Base-by-base conservation (phyloP, 2,113 vertebrate genomes). In the Aspiorhynchus laticeps region DNA sequence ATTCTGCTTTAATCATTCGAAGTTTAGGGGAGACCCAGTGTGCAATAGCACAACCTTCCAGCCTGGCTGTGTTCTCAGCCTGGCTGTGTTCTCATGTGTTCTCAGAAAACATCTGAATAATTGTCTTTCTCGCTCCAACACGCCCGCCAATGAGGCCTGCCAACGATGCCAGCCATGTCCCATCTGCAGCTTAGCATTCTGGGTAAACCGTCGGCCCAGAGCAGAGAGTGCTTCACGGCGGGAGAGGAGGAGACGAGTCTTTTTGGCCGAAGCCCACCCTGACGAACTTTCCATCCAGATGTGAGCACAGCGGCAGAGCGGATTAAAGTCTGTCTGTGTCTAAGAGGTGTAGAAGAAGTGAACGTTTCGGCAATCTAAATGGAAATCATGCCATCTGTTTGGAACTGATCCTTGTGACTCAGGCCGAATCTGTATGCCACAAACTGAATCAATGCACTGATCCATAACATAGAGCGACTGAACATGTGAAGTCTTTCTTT, bases 361-460 rank as follows among this genome's bases (percentile, higher is more conserved):
- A 79, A 86, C 33, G 65, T 65, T 75, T 84, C 59, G 12, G 74
- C 84, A 88, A 90, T 90, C 85, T 90, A 90, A 90, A 90, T 86
- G 87, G 89, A 90, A 90, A 88, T 90, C 36, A 71, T 69, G 85
- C 86, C 87, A 87, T 87, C 87, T 90, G 85, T 83, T 88, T 80
- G 56, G 48, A 85, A 85, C 84, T 63, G 86, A 87, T 89, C 88
- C 84, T 67, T 14, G 7, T 84, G 86, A 83, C 86, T 77, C 73
- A 83, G 73, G 59, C 86, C 31, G 73, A 87, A 83, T 87, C 63
- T 80, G 84, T 86, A 83, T 74, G 61, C 79, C 38, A 48, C 79
- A 63, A 79, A 80, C 48, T 80, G 36, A 74, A 4, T 65, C 51
- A 19, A 56, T 51, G 61, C 86, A 73, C 73, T 74, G 86, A 85